These are phyloP conservation scores for Hippopotamyrus pictus DNA, from an alignment of 2,797 vertebrate species.

Conservation along the genomic window DNA sequence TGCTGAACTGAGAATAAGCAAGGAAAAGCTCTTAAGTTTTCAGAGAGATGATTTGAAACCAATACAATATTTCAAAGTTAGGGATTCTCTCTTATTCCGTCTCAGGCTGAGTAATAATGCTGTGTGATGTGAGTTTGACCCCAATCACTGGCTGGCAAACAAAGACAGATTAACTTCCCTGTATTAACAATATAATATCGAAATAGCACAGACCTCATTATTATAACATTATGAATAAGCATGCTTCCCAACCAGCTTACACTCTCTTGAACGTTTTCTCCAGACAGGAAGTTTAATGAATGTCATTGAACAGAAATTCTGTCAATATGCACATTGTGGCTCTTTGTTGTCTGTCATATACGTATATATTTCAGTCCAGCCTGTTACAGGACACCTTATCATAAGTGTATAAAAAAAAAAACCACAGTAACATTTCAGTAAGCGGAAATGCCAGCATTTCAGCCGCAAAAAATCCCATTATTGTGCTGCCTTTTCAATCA, in stretches of 20 bases:
- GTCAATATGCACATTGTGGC: neutral
- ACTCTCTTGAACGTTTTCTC: neutral
- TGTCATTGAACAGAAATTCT: neutral
- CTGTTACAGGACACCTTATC: neutral
- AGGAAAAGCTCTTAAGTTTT: neutral
- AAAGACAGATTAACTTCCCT: slow-evolving; percentile 3
- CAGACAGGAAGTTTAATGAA: neutral
- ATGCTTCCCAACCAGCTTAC: neutral
- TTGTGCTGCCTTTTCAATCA: neutral
- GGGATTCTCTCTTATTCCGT: neutral
- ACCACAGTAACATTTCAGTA: neutral
- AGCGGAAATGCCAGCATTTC: neutral
- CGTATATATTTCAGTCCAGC: neutral
- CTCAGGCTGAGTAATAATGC: neutral
- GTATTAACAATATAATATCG: neutral
- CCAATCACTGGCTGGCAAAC: neutral
- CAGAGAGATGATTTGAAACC: neutral
- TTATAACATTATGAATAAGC: neutral
- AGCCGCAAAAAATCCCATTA: neutral
- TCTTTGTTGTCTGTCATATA: neutral
- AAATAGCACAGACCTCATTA: slow-evolving; percentile 6
- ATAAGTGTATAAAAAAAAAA: neutral
- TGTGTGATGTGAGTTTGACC: neutral
- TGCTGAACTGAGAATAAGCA: neutral
- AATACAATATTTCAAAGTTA: slow-evolving; percentile 5